These are phyloP conservation scores for Drosophila meridionalis DNA, from an alignment of 2,888 invertebrate genomes.

Conservation along the genomic window DNA sequence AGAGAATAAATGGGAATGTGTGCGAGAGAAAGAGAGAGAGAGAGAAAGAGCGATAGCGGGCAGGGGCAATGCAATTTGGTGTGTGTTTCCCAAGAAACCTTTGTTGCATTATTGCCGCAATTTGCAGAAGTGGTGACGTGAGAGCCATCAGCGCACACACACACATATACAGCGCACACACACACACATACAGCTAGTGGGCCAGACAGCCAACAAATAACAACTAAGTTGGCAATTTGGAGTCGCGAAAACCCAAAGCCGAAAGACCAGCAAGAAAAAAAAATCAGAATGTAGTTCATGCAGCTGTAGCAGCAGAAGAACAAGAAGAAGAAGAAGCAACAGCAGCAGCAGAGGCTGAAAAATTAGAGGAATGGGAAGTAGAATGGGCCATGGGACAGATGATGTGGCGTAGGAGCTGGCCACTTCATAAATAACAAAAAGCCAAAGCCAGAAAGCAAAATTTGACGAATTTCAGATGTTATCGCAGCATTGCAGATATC, in stretches of 20 bases:
- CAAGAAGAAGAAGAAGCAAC: constrained; percentile 12
- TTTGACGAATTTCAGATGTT: constrained; percentile 25
- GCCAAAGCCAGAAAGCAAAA: constrained; percentile 11
- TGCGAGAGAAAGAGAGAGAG: not conserved
- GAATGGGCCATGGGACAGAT: not conserved
- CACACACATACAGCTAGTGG: constrained; percentile 19
- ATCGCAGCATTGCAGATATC: constrained; percentile 14
- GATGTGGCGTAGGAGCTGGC: not conserved
- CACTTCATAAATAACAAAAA: constrained; percentile 49
- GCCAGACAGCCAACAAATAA: constrained; percentile 76
- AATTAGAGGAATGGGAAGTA: not conserved
- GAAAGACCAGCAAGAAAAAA: constrained; percentile 24
- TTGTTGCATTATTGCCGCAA: constrained; percentile 78
- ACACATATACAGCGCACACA: constrained; percentile 17
- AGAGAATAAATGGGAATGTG: not conserved
- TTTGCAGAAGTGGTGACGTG: constrained; percentile 78
- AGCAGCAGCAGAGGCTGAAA: constrained; percentile 38
- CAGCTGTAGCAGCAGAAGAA: not conserved
- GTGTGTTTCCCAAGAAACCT: constrained; percentile 78
- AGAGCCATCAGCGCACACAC: constrained; percentile 68
- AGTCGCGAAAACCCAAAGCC: constrained; percentile 60
- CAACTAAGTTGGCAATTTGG: constrained; percentile 78
- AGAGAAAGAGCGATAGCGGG: not conserved
- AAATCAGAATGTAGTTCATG: constrained; percentile 25
- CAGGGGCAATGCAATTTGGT: constrained; percentile 70